Conservation (phyloP, 1,140 invertebrate genomes). For the Rhizoglyphus robini region DNA sequence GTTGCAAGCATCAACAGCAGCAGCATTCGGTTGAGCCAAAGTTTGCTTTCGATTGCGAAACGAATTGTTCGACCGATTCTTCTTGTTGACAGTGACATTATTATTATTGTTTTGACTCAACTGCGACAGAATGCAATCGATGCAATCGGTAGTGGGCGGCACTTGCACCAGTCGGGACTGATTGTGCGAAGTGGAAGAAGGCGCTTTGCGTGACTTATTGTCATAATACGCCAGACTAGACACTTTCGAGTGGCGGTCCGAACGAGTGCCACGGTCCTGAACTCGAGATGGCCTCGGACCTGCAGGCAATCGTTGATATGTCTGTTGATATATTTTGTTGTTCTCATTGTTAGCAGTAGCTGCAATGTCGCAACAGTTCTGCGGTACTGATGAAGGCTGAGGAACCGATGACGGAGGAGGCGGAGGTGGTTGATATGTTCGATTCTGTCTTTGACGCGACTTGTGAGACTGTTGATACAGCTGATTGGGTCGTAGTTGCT, state of each 20-base stretch:
- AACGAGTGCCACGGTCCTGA: no score
- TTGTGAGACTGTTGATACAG: neutral
- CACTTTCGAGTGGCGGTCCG: neutral
- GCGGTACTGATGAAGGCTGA: neutral
- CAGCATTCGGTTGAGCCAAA: neutral
- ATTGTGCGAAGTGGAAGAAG: neutral
- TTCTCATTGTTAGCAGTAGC: no score
- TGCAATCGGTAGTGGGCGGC: neutral
- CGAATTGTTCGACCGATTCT: neutral
- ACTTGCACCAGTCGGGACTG: conserved; percentile 2
- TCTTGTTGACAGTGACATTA: no score
- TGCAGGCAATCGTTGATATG: no score
- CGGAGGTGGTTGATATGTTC: neutral
- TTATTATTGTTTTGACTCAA: no score
- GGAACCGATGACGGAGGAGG: neutral
- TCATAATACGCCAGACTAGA: neutral
- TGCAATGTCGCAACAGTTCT: neutral
- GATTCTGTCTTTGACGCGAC: neutral
- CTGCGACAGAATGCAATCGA: neutral
- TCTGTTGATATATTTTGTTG: no score
- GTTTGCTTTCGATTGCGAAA: neutral
- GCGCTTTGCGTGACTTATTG: neutral
- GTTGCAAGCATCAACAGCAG: neutral
- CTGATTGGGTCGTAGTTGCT: neutral
- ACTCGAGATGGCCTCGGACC: no score